A percentile compares a stretch with the other conserved stretches of the same genome.
phyloP scores from a whole-genome alignment of 2,113 vertebrate genomes.

The Oncorhynchus keta region DNA sequence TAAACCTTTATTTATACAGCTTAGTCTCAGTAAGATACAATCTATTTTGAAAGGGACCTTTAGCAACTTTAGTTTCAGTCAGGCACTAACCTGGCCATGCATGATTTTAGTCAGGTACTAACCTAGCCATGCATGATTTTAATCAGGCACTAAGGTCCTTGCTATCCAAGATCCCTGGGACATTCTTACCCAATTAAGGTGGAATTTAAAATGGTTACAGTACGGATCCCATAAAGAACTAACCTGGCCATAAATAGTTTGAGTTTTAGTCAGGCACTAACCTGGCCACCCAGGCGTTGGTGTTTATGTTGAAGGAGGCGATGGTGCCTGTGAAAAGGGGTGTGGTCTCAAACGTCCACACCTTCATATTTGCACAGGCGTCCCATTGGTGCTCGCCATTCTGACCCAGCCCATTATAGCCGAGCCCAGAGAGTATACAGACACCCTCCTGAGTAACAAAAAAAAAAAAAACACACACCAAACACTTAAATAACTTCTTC shows the following conservation, averaged over 20 bases:
- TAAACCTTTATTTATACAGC: background rate
- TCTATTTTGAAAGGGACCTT: no score
- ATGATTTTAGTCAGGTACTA: no score
- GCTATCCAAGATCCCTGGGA: no score
- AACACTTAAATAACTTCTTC: background rate
- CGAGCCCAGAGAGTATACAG: slow-evolving; percentile 88
- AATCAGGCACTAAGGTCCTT: no score
- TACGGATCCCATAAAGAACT: no score
- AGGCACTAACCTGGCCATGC: no score
- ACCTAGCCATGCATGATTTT: no score
- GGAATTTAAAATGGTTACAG: no score
- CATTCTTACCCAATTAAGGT: no score
- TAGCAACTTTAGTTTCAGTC: no score
- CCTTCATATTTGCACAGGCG: slow-evolving; percentile 94
- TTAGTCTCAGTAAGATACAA: no score
- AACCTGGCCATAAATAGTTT: no score
- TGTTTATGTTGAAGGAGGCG: slow-evolving; percentile 94
- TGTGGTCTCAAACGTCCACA: slow-evolving; percentile 93
- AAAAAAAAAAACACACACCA: slow-evolving; percentile 8
- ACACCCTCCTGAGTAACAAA: slow-evolving; percentile 84
- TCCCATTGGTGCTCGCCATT: slow-evolving; percentile 80
- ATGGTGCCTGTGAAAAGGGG: slow-evolving; percentile 93
- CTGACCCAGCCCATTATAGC: slow-evolving; percentile 81
- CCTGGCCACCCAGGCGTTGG: slow-evolving; percentile 94
- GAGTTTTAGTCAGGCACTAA: slow-evolving; percentile 60